Evolutionary conservation across 2,888 invertebrate genomes (phyloP), one percentile per base, ranked within the genome.

Genomic region (Trissolcus japonicus): DNA sequence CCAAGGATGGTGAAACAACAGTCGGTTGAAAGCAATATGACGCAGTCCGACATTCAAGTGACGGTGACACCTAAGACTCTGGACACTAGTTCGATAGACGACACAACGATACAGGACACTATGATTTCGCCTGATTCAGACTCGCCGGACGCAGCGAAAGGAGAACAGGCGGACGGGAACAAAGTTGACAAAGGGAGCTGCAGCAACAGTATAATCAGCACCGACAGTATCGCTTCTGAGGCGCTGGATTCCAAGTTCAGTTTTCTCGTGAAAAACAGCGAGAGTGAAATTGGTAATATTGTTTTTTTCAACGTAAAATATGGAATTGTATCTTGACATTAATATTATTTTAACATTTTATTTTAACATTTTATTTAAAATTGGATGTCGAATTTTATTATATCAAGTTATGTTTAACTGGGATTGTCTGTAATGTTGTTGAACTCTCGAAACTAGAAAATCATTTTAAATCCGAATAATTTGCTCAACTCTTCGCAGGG

Each of bases 81-180:
- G 29, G 85, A 88, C 29, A 85, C 86, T 41, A 88, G 85, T 66
- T 85, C 88, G 6, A 83, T 83, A 11, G 86, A 87, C 0, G 88
- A 88, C 29, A 86, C 86, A 11, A 88, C 87, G 0, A 87, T 88
- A 60, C 83, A 86, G 69, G 88, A 88, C 41, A 83, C 83, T 0
- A 82, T 87, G 56, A 85, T 87, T 48, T 88, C 88, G 7, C 87
- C 88, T 0, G 88, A 88, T 51, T 85, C 86, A 4, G 88, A 88
- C 0, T 67, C 82, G 6, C 82, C 83, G 0, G 82, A 82, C 17
- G 69, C 79, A 19, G 80, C 81, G 21, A 73, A 63, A 29, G 77
- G 65, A 19, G 82, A 82, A n/a, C 80, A 78, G 13, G 80, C 66
- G 21, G 60, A 59, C 19, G 82, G 65, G 48, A 56, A 21, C 16